phyloP scores from a whole-genome alignment of 1,140 invertebrate species.

The Pogonomyrmex californicus region DNA sequence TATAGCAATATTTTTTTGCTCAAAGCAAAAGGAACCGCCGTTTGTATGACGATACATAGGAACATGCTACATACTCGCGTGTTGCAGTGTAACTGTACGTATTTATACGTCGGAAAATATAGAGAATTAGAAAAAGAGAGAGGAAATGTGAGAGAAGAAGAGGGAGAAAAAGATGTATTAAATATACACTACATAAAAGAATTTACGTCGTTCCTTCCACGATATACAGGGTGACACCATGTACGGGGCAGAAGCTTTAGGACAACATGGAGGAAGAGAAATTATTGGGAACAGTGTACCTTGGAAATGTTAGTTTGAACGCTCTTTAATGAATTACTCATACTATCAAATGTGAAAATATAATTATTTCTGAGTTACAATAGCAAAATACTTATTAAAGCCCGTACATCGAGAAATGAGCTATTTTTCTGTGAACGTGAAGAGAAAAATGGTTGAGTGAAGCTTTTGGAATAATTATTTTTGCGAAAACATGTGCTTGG shows the following conservation, averaged over 20 bases:
- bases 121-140: not conserved
- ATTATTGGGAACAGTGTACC: constrained; percentile 45
- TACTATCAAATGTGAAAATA: constrained; percentile 13
- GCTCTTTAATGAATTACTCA: constrained; percentile 20
- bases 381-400: not conserved
- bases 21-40: constrained; percentile 65
- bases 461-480: not conserved
- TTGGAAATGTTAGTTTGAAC: constrained; percentile 35
- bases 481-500: not conserved
- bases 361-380: constrained; percentile 23
- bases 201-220: constrained; percentile 60
- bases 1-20: constrained; percentile 83
- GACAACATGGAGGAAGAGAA: constrained; percentile 22
- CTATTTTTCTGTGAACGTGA: constrained; percentile 35
- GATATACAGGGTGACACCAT: constrained; percentile 59
- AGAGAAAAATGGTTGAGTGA: not conserved
- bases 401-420: constrained; percentile 1
- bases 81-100: constrained; percentile 62
- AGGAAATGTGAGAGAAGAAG: not conserved
- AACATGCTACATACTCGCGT: constrained; percentile 54
- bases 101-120: constrained; percentile 63
- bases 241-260: constrained; percentile 38
- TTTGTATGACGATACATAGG: constrained; percentile 57
- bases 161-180: not conserved
- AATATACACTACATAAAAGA: constrained; percentile 33